Base-by-base conservation (phyloP, 2,113 vertebrate genomes). In the Sinocyclocheilus rhinocerous region DNA sequence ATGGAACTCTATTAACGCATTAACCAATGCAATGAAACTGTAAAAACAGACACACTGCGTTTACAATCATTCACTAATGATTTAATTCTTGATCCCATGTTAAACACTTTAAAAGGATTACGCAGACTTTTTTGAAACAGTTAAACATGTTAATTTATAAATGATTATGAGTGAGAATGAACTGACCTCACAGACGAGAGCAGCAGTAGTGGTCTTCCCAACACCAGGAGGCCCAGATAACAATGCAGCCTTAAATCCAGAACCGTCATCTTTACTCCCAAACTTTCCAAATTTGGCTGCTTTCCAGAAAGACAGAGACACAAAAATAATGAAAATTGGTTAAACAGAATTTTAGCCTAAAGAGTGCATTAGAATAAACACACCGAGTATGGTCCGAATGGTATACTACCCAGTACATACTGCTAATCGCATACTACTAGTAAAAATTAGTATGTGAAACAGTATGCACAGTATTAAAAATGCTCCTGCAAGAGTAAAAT, bases 121-220 rank as follows among this genome's bases (percentile, higher is more conserved):
- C 18, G 4, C n/a, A 63, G 20, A 24, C 16, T 61, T 39, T 52
- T 57, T 42, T 20, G 13, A 72, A 85, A 20, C 12, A 4, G 33
- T 24, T 9, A 57, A 55, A 36, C 20, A 12, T 61, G 69, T 81
- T 42, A 45, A 33, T 39, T 33, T 18, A 50, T 75, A 77, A 76
- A 42, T 72, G 33, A 12, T 20, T 61, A 61, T 63, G 29, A 16
- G 42, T 48, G 79, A 48, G 29, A 85, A 69, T n/a, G 81, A 48
- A 93, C 96, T 92, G 91, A 99, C 98, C 97, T 98, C 95, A 88
- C 97, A 99, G 85, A 97, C 97, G 45, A 99, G 94, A 22, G 95
- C 93, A n/a, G 98, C 98, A 1, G 98, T 99, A 70, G 98, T 99
- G 15, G 98, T 99, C 94, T 99, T 99, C 78, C 98, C 98, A 86